Evolutionary conservation across 2,113 vertebrate genomes (phyloP).

Genomic region (Stictonetta naevosa): DNA sequence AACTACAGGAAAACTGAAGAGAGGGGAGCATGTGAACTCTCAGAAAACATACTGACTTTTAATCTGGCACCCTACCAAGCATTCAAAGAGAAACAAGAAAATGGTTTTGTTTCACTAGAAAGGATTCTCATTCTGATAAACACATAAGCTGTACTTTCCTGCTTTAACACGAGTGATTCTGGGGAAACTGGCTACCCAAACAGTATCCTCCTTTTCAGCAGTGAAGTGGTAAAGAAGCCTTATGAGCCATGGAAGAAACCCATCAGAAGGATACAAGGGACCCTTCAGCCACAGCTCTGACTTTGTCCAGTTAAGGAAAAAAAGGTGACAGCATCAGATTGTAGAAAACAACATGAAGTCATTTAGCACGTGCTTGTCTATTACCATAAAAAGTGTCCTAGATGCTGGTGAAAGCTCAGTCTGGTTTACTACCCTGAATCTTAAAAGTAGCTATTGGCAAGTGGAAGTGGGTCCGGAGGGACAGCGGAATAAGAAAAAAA

Average conservation of each 20-base stretch:
- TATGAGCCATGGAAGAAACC: not conserved
- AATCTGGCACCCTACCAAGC: not conserved
- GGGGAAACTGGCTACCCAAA: not conserved
- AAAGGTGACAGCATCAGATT: not conserved
- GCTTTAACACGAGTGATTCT: not conserved
- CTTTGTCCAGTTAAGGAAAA: not conserved
- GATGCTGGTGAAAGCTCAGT: constrained; percentile 9
- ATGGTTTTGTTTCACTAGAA: not conserved
- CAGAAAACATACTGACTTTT: not conserved
- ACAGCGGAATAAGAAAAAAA: not conserved
- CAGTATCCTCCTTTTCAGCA: not conserved
- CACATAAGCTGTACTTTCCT: not conserved
- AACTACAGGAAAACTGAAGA: not conserved
- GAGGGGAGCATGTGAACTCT: not conserved
- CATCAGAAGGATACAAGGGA: not conserved
- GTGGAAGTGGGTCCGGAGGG: constrained; percentile 21
- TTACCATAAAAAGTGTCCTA: not conserved
- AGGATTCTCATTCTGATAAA: not conserved
- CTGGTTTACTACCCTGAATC: constrained; percentile 47
- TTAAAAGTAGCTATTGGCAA: constrained; percentile 60
- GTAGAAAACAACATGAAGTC: not conserved
- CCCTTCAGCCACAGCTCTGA: not conserved
- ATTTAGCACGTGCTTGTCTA: not conserved
- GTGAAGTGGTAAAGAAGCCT: not conserved
- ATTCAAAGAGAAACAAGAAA: constrained; percentile 2